Base-by-base conservation (phyloP, 1,140 invertebrate genomes). In the Drosophila persimilis region DNA sequence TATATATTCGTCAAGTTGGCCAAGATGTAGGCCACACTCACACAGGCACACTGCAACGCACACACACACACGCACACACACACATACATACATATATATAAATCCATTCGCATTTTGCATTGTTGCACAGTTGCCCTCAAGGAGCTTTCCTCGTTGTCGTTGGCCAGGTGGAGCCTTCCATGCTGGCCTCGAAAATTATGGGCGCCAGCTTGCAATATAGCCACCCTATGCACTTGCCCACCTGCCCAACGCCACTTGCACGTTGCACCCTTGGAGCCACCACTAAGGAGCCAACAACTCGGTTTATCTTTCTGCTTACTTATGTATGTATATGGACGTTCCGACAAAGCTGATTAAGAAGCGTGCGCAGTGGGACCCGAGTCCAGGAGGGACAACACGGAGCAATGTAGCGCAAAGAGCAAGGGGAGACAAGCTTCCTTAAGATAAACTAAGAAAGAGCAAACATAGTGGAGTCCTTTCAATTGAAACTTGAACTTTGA, bases 11-110 rank as follows among this genome's bases (percentile, higher is more conserved):
- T 80, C 77, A 75, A 71, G 64, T 63, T 69, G 71, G 62, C 56
- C 50, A 64, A 60, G 78, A 86, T 85, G 81, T 86, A 86, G 83
- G 80, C 64, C 80, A 83, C 65, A 60, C 74, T 11, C 17, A 39
- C 11, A 11, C 31, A 9, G 31, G 8, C 2, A 83, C 64, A 57
- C 74, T 45, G 17, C 11, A 5, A 39, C 78, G 60, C 53, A 64
- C 58, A 52, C 44, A 54, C 35, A 48, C 44, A 6, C 29, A 3
- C 22, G 5, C 29, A 3, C 22, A 31, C 41, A 35, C 35, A 53
- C 41, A 53, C 29, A 24, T 13, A 39, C 11, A 17, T 17, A 1
- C 17, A 11, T 2, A 35, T 29, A 8, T 2, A 48, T 31, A 9
- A 2, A 31, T 31, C 8, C 31, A 15, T 3, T 41, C 22, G 9